Conservation (phyloP, 1,140 invertebrate genomes). For the Tetramorium parvispinum region DNA sequence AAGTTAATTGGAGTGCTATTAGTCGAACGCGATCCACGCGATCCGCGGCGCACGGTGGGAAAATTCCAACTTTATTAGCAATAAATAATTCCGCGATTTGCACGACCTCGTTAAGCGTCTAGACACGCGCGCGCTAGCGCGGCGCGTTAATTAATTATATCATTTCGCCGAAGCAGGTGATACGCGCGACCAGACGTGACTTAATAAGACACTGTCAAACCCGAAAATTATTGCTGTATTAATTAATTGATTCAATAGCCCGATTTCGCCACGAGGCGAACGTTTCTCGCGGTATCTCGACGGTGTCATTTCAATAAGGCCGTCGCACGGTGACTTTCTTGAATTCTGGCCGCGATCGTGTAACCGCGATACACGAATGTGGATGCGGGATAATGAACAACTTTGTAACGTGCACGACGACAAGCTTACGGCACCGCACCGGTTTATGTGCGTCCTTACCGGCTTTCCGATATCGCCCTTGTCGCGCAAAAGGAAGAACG, state of each 20-base stretch:
- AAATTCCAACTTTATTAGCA: constrained; percentile 27
- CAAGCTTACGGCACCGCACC: neutral
- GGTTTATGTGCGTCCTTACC: constrained; percentile 1
- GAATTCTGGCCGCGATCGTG: neutral
- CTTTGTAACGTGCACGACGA: constrained; percentile 17
- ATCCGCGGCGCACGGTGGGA: neutral
- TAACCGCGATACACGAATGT: constrained; percentile 3
- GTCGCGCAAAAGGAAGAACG: constrained; percentile 22
- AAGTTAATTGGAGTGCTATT: constrained; percentile 25
- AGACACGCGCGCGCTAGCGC: neutral
- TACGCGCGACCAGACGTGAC: neutral
- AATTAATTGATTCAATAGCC: constrained; percentile 36
- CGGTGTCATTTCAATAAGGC: constrained; percentile 30
- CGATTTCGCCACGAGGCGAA: neutral
- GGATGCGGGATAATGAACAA: constrained; percentile 13
- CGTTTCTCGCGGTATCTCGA: neutral
- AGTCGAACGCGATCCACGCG: constrained; percentile 32
- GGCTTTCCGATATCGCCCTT: constrained; percentile 2
- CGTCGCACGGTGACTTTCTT: constrained; percentile 1
- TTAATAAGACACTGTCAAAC: constrained; percentile 44
- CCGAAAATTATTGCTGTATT: neutral
- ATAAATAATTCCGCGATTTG: constrained; percentile 48
- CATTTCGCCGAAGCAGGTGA: neutral
- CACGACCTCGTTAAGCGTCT: constrained; percentile 11
- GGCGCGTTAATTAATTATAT: constrained; percentile 23